Conservation (phyloP, 2,113 vertebrate species). For the Pseudois nayaur region DNA sequence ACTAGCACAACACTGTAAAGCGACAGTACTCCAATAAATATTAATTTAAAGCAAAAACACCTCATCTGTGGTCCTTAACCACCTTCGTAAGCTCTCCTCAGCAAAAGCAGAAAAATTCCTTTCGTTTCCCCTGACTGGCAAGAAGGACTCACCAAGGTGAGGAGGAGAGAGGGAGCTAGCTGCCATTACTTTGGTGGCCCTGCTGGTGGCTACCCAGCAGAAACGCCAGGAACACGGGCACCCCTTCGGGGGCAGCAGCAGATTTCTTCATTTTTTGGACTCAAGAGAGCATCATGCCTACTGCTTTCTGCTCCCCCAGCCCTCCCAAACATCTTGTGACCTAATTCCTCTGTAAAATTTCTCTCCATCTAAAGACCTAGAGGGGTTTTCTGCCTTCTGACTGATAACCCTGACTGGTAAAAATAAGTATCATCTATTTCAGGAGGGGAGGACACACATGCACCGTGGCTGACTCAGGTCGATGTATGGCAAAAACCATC, state of each 20-base stretch:
- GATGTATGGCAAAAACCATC: neutral
- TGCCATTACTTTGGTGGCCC: fast-evolving
- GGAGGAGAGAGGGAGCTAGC: neutral
- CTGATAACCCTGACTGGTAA: neutral
- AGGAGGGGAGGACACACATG: neutral
- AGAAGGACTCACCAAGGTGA: neutral
- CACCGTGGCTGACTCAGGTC: neutral
- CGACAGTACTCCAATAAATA: fast-evolving
- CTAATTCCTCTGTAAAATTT: neutral
- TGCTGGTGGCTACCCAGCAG: neutral
- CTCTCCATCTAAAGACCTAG: neutral
- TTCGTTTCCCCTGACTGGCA: neutral
- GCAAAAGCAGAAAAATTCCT: too few relatives aligned
- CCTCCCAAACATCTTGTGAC: neutral
- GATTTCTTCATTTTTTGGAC: neutral
- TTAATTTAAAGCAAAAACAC: neutral
- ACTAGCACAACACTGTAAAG: fast-evolving
- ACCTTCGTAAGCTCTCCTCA: neutral
- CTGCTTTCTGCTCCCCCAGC: neutral
- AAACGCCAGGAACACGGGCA: fast-evolving
- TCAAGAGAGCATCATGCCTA: neutral
- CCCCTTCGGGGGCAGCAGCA: fast-evolving
- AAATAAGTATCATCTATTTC: neutral
- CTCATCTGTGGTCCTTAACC: neutral
- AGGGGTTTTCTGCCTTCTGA: neutral